Percentiles rank a stretch among this genome's conserved stretches.
phyloP scores from a whole-genome alignment of 2,888 invertebrate species.

The Neoitamus cyanurus region DNA sequence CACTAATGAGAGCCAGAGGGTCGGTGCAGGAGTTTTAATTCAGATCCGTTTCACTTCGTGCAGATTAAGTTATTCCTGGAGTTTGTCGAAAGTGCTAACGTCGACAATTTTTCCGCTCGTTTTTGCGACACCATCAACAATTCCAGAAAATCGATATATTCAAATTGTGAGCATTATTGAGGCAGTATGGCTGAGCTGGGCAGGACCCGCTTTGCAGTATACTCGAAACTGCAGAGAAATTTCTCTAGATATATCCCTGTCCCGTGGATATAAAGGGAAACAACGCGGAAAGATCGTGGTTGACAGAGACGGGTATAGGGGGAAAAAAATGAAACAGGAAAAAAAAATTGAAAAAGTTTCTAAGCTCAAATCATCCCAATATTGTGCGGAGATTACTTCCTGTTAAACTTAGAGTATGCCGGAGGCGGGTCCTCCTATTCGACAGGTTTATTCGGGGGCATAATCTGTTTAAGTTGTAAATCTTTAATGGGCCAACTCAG shows the following conservation, averaged over 20 bases:
- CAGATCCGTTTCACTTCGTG: background rate
- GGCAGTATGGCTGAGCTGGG: background rate
- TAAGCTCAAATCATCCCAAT: constrained; percentile 45
- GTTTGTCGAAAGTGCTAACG: background rate
- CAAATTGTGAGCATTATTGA: constrained; percentile 32
- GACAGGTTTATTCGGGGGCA: constrained; percentile 21
- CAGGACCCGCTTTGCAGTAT: background rate
- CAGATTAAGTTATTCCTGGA: background rate
- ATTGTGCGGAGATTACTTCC: constrained; percentile 39
- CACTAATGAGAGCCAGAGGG: constrained; percentile 18
- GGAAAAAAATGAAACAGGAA: background rate
- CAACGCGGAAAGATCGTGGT: constrained; percentile 20
- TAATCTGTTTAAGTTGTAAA: constrained; percentile 46
- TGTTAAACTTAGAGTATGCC: constrained; percentile 25
- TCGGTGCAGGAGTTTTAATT: background rate
- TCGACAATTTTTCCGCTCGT: background rate
- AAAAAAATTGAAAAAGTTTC: constrained; percentile 45
- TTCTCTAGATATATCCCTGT: background rate
- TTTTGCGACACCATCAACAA: constrained; percentile 14
- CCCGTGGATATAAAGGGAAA: background rate
- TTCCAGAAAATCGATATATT: constrained; percentile 37
- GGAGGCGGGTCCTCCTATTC: background rate
- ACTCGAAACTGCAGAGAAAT: constrained; percentile 9
- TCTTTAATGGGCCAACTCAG: constrained; percentile 45
- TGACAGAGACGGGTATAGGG: background rate